Conservation (phyloP, 2,888 invertebrate genomes). For the Tenthredo distinguenda region DNA sequence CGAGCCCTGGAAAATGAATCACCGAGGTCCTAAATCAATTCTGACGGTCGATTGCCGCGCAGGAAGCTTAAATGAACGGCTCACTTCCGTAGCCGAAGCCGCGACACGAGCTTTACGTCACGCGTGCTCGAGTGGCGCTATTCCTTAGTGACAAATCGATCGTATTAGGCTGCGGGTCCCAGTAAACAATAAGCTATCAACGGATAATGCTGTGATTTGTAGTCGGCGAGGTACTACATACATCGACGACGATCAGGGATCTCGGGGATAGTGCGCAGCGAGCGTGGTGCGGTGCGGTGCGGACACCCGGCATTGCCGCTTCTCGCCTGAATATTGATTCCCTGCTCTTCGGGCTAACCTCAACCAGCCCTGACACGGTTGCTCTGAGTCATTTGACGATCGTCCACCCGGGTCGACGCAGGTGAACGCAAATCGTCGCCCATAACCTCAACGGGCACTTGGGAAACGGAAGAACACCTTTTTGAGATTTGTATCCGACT, state of each 20-base stretch:
- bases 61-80: conserved; percentile 43
- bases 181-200: conserved; percentile 68
- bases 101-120: neutral
- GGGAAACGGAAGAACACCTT: neutral
- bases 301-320: neutral
- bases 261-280: conserved; percentile 3
- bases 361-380: conserved; percentile 17
- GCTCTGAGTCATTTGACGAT: conserved; percentile 1
- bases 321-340: conserved; percentile 43
- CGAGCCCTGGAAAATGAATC: neutral
- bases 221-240: conserved; percentile 57
- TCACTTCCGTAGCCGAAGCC: conserved; percentile 39
- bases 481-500: neutral
- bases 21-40: conserved; percentile 38
- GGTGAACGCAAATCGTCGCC: neutral
- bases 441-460: neutral
- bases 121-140: conserved; percentile 17
- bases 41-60: neutral
- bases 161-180: conserved; percentile 61
- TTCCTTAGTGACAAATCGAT: conserved; percentile 63
- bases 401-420: neutral
- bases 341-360: neutral
- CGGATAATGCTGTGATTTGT: conserved; percentile 67
- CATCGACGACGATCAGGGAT: conserved; percentile 5
- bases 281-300: neutral